Evolutionary conservation across 2,113 vertebrate species (phyloP), one percentile per base, ranked within the genome.

Genomic region (Notarius lentiginosus): DNA sequence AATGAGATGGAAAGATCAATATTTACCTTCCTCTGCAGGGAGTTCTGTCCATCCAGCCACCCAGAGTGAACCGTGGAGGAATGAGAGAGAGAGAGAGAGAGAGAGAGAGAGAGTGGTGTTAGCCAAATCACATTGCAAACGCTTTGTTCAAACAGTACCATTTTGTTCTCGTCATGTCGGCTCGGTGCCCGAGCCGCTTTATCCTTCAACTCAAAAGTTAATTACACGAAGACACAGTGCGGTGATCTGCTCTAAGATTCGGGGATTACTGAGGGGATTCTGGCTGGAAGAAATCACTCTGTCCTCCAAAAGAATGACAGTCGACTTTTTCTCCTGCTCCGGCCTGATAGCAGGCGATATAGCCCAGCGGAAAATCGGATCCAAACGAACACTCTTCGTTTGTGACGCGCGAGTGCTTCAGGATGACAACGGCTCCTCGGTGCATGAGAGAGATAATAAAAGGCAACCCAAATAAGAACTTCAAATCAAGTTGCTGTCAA

Each of bases 1-100:
- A 90, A 88, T 61, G 89, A 58, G 27, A 56, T 91, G 92, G 91
- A 93, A 94, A 93, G 92, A 94, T 93, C 92, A 94, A 95, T 94
- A 94, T 95, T 96, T 96, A 96, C 95, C 95, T 95, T 96, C 95
- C 94, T 96, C 95, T 68, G 95, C 95, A 34, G 95, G 95, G 91
- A 96, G 95, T 92, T 96, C 95, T 96, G 93, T 83, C 89, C 90
- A 90, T 89, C 86, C 82, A 76, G 91, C 90, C 91, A 84, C 88
- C 84, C 60, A 89, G 79, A 8, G 72, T 66, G 53, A 92, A 89
- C 85, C 51, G 79, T 83, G 86, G 85, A 92, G 87, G 91, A 91
- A 90, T 91, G 70, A 85, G 56, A 18, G 55, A 47, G 79, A 53
- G 61, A 53, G 77, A 88, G 63, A 66, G 63, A 83, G 83, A 77